These are phyloP conservation scores for Phyllotreta striolata DNA, from an alignment of 2,888 invertebrate genomes.

Conservation along the genomic window DNA sequence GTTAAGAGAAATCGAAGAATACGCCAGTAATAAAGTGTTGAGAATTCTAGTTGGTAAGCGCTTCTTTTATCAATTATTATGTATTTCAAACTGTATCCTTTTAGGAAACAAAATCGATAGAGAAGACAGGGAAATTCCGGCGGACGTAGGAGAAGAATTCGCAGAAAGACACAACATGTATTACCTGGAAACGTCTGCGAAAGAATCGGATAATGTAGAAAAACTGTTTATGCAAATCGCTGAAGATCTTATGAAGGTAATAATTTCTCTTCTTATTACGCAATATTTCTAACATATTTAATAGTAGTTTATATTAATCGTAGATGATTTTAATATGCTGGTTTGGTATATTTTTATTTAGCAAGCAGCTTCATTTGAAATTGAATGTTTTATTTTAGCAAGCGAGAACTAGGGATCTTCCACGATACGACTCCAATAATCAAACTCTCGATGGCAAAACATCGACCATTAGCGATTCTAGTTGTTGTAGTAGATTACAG, in stretches of 20 bases:
- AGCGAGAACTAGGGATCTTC: constrained; percentile 84
- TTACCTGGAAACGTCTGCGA: constrained; percentile 97
- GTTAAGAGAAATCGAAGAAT: constrained; percentile 96
- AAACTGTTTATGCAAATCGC: constrained; percentile 97
- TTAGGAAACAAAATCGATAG: constrained; percentile 96
- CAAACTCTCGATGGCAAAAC: constrained; percentile 77
- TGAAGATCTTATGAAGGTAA: constrained; percentile 85
- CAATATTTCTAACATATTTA: background rate
- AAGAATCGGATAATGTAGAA: constrained; percentile 98
- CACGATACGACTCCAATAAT: constrained; percentile 76
- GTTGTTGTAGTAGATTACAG: constrained; percentile 66
- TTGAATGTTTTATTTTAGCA: constrained; percentile 63
- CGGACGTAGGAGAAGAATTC: constrained; percentile 94
- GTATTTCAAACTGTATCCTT: background rate
- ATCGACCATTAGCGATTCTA: constrained; percentile 72
- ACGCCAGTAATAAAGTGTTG: constrained; percentile 93
- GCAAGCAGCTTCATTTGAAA: background rate
- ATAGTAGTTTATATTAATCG: background rate
- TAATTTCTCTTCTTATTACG: background rate
- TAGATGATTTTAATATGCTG: too few species aligned
- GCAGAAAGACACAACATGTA: constrained; percentile 96
- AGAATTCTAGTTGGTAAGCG: constrained; percentile 90
- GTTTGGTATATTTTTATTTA: background rate
- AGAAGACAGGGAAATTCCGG: constrained; percentile 94
- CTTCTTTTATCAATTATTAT: background rate